phyloP scores from a whole-genome alignment of 1,140 invertebrate genomes.

The Paraescarpia echinospica region DNA sequence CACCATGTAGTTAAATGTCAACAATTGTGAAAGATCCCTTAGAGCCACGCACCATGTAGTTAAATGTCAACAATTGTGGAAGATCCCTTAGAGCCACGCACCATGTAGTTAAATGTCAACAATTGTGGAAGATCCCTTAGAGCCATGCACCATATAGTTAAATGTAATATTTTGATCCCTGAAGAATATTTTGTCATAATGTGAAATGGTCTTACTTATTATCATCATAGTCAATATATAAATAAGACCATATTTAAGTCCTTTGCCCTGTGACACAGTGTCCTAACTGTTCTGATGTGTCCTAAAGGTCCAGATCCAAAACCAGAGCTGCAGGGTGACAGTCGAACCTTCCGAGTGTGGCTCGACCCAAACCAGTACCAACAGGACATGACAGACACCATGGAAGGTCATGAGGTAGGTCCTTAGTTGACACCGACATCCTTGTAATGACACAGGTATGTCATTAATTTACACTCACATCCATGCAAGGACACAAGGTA shows the following conservation, averaged over 20 bases:
- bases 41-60: no score
- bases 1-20: no score
- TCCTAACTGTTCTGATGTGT: not conserved
- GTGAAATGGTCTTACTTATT: no score
- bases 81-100: no score
- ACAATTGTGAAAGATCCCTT: no score
- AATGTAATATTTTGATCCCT: no score
- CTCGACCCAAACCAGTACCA: conserved; percentile 96
- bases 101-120: no score
- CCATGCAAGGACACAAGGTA: not conserved
- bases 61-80: no score
- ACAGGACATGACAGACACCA: conserved; percentile 81
- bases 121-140: no score
- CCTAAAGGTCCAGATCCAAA: conserved; percentile 70
- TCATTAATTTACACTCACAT: not conserved
- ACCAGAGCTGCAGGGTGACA: conserved; percentile 75
- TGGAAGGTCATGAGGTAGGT: conserved; percentile 64
- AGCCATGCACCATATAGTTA: no score
- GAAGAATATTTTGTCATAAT: no score
- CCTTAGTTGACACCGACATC: conserved; percentile 4
- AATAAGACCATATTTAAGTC: not conserved
- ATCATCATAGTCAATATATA: no score
- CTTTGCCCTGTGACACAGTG: not conserved
- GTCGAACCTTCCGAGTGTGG: conserved; percentile 88
- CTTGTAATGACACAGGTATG: not conserved